Conservation (phyloP, 92 coral and sea anemone genomes). For the Parazoanthus swiftii region DNA sequence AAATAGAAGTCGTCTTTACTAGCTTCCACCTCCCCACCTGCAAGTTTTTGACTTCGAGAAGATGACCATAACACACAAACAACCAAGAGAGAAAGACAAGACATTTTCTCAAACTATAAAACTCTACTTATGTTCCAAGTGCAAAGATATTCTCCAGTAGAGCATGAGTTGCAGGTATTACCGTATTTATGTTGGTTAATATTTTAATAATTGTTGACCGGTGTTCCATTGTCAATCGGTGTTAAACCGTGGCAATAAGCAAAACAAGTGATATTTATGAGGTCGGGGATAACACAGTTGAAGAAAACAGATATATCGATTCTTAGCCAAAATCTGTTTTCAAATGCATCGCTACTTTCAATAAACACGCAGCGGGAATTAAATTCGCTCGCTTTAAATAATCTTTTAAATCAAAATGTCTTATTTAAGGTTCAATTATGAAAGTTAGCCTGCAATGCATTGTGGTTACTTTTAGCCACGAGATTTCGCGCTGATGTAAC, state of each 20-base stretch:
- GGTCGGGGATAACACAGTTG: neutral
- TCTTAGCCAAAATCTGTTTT: neutral
- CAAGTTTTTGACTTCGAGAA: neutral
- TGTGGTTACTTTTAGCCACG: constrained; percentile 1
- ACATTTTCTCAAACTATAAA: neutral
- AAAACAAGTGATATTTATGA: neutral
- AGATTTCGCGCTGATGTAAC: constrained; percentile 33
- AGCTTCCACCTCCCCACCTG: constrained; percentile 18
- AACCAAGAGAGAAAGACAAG: neutral
- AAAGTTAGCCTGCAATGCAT: neutral
- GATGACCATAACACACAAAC: constrained; percentile 2
- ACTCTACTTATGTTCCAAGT: neutral
- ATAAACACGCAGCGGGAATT: neutral
- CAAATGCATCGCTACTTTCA: neutral
- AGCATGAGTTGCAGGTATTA: constrained; percentile 11
- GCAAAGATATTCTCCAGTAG: neutral
- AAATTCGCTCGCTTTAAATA: neutral
- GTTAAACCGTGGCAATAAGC: neutral
- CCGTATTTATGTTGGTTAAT: constrained; percentile 18
- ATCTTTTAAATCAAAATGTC: neutral
- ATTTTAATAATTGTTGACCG: constrained; percentile 27
- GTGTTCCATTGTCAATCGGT: constrained; percentile 7
- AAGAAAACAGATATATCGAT: neutral
- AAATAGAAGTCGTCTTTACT: constrained; percentile 15
- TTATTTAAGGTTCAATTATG: neutral